These are phyloP conservation scores for Ailurus styani DNA, from an alignment of 2,113 vertebrate genomes.

Conservation along the genomic window DNA sequence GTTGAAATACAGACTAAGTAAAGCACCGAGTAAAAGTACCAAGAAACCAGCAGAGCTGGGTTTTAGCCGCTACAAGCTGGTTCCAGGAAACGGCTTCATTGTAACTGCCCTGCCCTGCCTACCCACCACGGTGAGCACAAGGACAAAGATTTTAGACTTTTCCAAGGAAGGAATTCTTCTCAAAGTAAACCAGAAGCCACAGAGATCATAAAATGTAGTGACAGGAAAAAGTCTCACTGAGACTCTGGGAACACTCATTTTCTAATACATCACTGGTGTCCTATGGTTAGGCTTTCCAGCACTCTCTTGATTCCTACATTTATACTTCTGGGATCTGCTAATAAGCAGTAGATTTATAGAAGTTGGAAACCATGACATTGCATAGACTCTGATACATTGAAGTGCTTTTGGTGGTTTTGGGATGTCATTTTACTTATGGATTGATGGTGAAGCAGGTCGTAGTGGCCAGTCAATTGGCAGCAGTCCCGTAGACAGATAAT, in stretches of 20 bases:
- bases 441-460: neutral
- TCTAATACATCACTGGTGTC: neutral
- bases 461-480: neutral
- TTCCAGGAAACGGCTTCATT: neutral
- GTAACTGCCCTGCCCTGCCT: rapidly evolving
- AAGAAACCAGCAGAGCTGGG: neutral
- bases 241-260: neutral
- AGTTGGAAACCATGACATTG: neutral
- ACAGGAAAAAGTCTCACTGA: neutral
- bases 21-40: neutral
- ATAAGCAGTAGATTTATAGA: neutral
- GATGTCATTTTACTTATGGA: neutral
- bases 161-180: neutral
- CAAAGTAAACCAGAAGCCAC: neutral
- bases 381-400: neutral
- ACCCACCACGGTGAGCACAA: rapidly evolving
- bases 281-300: neutral
- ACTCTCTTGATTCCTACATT: neutral
- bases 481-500: rapidly evolving
- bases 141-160: neutral
- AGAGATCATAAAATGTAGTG: neutral
- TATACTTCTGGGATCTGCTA: neutral
- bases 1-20: neutral
- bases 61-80: rapidly evolving
- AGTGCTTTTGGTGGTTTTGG: neutral